A percentile compares a stretch with the other conserved stretches of the same genome.
These are phyloP conservation scores for Pherbina coryleti DNA, from an alignment of 2,888 invertebrate species.

Conservation along the genomic window DNA sequence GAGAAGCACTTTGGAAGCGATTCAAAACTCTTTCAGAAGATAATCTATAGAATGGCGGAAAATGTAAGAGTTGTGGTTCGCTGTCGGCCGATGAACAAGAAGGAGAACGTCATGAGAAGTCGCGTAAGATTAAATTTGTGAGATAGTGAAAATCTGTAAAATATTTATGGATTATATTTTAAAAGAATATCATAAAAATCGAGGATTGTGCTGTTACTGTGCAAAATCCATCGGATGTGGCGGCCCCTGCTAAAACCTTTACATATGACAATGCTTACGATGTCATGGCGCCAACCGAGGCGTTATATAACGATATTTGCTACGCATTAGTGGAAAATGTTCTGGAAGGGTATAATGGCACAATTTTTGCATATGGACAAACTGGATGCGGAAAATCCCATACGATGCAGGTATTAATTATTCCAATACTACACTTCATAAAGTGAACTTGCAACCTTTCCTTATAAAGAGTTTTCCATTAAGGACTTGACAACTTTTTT, in stretches of 20 bases:
- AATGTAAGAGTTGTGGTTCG: slow-evolving; percentile 65
- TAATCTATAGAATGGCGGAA: slow-evolving; percentile 58
- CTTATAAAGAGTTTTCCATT: no score
- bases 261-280: slow-evolving; percentile 89
- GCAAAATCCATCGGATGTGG: slow-evolving; percentile 75
- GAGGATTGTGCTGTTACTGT: slow-evolving; percentile 75
- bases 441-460: background rate
- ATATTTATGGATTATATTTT: slow-evolving; percentile 28
- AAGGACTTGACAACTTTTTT: no score
- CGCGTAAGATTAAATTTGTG: slow-evolving; percentile 45
- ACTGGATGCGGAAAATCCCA: slow-evolving; percentile 93
- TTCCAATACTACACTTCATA: background rate
- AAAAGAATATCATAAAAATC: slow-evolving; percentile 77
- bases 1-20: background rate
- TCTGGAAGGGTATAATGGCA: slow-evolving; percentile 92
- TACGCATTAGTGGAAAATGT: slow-evolving; percentile 88
- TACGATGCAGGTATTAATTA: slow-evolving; percentile 83
- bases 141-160: background rate
- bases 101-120: slow-evolving; percentile 78
- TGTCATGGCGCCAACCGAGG: slow-evolving; percentile 83
- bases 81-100: slow-evolving; percentile 87
- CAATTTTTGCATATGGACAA: slow-evolving; percentile 94
- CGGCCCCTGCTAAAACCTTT: slow-evolving; percentile 77
- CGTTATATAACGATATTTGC: slow-evolving; percentile 88
- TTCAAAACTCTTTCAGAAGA: background rate